Evolutionary conservation across 2,888 invertebrate species (phyloP), one percentile per base, ranked within the genome.

Genomic region (Andrena chrysosceles): DNA sequence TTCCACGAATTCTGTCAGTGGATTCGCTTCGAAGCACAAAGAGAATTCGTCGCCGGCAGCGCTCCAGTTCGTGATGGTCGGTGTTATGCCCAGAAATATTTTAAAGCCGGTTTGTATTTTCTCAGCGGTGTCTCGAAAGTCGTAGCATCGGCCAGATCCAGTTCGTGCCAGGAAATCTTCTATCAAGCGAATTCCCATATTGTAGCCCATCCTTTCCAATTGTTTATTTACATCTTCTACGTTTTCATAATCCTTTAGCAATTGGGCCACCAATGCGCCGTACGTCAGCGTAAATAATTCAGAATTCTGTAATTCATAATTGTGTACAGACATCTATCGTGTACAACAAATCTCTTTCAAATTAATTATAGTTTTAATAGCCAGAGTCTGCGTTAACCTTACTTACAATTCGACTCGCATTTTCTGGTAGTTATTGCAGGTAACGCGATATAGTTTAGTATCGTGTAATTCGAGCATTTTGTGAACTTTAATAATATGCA

Each of bases 191-290:
- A 99, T 97, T 13, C 99, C 99, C 96, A 99, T 99, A 93, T 99
- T 99, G 93, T 99, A 99, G 4, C 99, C 99, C 94, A 98, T 97
- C 92, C 98, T 95, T 91, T 99, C 99, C 80, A 99, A 94, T 92
- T 99, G 99, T 92, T 99, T 98, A 93, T 99, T 99, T 0, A 99
- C 99, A 95, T 99, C 99, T 54, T 99, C 99, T 5, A 98, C 97
- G 94, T 98, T 98, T 93, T 99, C 99, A 90, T 97, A 97, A 93
- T 99, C 99, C 94, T 98, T 98, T 26, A 99, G 94, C 95, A 99
- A 96, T 95, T 99, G 99, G 2, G 99, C 97, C 0, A 99, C 99
- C 82, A 99, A 95, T 2, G 99, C 98, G 59, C 99, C 99, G 94
- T 99, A 99, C 0, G 99, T 99, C 67, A 99, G 95, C 6, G 99